A percentile compares a stretch with the other conserved stretches of the same genome.
phyloP scores from a whole-genome alignment of 2,113 vertebrate species.

The Trogon surrucura region DNA sequence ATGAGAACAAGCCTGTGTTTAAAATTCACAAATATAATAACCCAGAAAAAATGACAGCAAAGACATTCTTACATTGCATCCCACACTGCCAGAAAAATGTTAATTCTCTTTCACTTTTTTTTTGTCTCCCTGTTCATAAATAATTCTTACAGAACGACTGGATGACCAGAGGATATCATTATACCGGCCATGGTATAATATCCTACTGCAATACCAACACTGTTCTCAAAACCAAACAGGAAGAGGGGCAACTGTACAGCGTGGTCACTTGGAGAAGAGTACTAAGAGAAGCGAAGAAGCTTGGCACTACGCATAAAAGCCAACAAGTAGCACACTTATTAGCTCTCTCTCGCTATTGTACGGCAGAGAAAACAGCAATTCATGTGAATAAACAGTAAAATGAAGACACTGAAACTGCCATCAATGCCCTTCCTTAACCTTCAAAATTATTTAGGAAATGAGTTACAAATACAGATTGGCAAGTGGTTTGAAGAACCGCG shows the following conservation, averaged over 20 bases:
- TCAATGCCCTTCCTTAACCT: conserved; percentile 40
- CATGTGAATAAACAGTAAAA: conserved; percentile 30
- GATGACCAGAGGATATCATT: background rate
- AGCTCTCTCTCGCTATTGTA: conserved; percentile 10
- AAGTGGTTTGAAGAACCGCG: background rate
- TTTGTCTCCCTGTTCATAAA: background rate
- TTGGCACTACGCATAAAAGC: conserved; percentile 13
- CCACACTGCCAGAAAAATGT: background rate
- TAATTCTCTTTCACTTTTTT: background rate
- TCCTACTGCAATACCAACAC: background rate
- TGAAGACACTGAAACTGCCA: conserved; percentile 27
- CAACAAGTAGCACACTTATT: conserved; percentile 49
- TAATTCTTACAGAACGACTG: background rate
- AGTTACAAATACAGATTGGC: conserved; percentile 34
- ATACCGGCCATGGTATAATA: background rate
- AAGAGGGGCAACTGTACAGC: conserved; percentile 4
- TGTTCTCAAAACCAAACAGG: conserved; percentile 37
- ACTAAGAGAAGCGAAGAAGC: background rate
- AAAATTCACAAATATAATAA: background rate
- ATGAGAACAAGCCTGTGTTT: background rate
- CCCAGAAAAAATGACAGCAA: background rate
- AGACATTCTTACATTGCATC: background rate
- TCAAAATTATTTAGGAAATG: conserved; percentile 36
- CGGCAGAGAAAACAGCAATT: conserved; percentile 35
- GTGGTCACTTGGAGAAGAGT: background rate